Base-by-base conservation (phyloP, 2,113 vertebrate species). In the Myotis yumanensis region DNA sequence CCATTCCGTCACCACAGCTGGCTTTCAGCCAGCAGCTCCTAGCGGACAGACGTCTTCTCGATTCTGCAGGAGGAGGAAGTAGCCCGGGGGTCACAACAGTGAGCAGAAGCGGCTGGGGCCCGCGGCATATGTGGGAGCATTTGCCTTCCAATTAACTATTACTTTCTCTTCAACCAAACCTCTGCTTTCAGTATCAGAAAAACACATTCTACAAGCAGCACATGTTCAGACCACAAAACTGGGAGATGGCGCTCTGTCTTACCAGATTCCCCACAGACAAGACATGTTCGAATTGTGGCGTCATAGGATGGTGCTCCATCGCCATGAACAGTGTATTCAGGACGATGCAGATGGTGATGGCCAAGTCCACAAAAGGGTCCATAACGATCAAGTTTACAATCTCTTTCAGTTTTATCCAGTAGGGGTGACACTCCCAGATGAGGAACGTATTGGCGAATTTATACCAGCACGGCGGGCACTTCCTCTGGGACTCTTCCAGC, bases 281-380 rank as follows among this genome's bases (percentile, higher is more conserved):
- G 95, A 99, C 99, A 0, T 97, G 95, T 46, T 99, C 98, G 35
- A 99, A 99, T 0, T 99, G 93, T 0, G 75, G 35, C 0, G 99
- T 99, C 99, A 99, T 99, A 3, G 99, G 99, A 90, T 99, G 99
- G 95, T 99, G 99, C 96, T 99, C 99, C 99, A 99, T 99, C 3
- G 99, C 99, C 99, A 99, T 99, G 97, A 99, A 99, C 48, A 99
- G 93, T 0, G 99, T 99, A 97, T 99, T 99, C 90, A 99, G 99
- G 92, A 99, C 99, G 22, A 99, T 99, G 89, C 99, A 99, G 98
- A 99, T 99, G 96, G 99, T 99, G 97, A 99, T 99, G 97, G 99
- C 99, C 96, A 99, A 96, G 97, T 99, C 99, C 64, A 99, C 99
- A 71, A 99, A 99, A 2, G 99, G 99, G 97, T 99, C 99, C 99